Percentiles rank a stretch among this genome's conserved stretches.
Evolutionary conservation across 2,797 vertebrate genomes (phyloP).

Genomic region (Coranthus polyacanthus): DNA sequence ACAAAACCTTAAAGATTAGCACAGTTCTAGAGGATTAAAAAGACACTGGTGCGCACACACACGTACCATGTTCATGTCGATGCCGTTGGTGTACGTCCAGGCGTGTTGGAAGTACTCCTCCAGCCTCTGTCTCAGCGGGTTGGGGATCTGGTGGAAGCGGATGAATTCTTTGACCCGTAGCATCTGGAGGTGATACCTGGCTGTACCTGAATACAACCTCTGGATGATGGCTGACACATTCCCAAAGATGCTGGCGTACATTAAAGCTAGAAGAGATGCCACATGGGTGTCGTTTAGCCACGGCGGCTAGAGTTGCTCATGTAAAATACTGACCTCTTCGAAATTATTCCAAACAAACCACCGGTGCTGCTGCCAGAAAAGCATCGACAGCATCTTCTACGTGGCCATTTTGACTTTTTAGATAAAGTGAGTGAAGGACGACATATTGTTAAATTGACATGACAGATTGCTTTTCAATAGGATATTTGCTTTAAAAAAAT

Average conservation of each 20-base stretch:
- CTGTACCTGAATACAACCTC: slow-evolving; percentile 97
- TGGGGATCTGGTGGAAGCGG: slow-evolving; percentile 99
- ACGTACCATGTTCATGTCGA: slow-evolving; percentile 99
- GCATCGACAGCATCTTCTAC: too few relatives aligned
- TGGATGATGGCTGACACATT: slow-evolving; percentile 99
- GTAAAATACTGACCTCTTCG: slow-evolving; percentile 2
- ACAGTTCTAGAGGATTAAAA: neutral
- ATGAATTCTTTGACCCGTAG: slow-evolving; percentile 98
- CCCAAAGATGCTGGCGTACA: slow-evolving; percentile 99
- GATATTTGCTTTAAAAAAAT: too few relatives aligned
- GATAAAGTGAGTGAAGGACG: too few relatives aligned
- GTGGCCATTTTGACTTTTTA: too few relatives aligned
- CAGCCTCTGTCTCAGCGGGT: slow-evolving; percentile 95
- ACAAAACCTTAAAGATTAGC: slow-evolving; percentile 12
- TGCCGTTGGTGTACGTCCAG: slow-evolving; percentile 99
- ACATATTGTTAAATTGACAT: too few relatives aligned
- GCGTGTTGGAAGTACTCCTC: slow-evolving; percentile 99
- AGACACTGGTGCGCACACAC: neutral
- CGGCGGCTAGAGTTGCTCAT: neutral
- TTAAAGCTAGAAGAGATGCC: slow-evolving; percentile 89
- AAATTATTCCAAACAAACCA: neutral
- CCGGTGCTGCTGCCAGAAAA: neutral
- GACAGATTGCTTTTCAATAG: too few relatives aligned
- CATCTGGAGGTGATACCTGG: slow-evolving; percentile 99
- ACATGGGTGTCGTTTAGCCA: slow-evolving; percentile 25